phyloP scores from a whole-genome alignment of 2,888 invertebrate genomes.

The Melieria omissa region DNA sequence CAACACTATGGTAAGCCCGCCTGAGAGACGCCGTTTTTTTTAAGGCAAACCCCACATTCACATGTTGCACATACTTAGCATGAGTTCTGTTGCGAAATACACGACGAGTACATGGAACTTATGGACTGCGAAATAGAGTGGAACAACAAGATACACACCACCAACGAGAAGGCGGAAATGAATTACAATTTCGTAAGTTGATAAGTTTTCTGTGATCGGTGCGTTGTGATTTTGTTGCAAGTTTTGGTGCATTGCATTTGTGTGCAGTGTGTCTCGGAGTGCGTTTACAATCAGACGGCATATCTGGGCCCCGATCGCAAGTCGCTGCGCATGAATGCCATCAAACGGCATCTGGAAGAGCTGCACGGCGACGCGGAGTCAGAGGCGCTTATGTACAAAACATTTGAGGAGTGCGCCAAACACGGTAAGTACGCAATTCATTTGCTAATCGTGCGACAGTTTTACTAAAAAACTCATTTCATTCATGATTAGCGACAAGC shows the following conservation, averaged over 20 bases:
- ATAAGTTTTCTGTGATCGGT: conserved; percentile 49
- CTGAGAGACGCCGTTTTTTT: too few relatives aligned
- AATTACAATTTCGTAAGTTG: conserved; percentile 20
- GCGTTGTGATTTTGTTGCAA: neutral
- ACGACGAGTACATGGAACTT: conserved; percentile 53
- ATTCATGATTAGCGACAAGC: too few relatives aligned
- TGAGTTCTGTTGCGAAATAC: conserved; percentile 16
- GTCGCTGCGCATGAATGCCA: conserved; percentile 43
- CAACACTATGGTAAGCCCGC: too few relatives aligned
- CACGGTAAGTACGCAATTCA: conserved; percentile 54
- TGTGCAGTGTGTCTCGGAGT: conserved; percentile 54
- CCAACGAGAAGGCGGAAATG: conserved; percentile 44
- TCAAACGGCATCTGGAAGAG: conserved; percentile 46
- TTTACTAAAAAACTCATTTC: too few relatives aligned
- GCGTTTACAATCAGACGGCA: conserved; percentile 50
- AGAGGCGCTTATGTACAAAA: conserved; percentile 45
- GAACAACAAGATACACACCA: conserved; percentile 44
- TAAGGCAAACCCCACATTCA: too few relatives aligned
- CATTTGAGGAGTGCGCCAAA: conserved; percentile 52
- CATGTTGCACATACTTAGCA: too few relatives aligned
- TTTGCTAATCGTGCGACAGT: conserved; percentile 46
- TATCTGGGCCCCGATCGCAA: conserved; percentile 47
- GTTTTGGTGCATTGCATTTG: neutral
- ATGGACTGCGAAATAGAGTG: conserved; percentile 51
- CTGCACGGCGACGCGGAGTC: conserved; percentile 45